Conservation (phyloP, 2,888 invertebrate species). For the Anticlea derivata region DNA sequence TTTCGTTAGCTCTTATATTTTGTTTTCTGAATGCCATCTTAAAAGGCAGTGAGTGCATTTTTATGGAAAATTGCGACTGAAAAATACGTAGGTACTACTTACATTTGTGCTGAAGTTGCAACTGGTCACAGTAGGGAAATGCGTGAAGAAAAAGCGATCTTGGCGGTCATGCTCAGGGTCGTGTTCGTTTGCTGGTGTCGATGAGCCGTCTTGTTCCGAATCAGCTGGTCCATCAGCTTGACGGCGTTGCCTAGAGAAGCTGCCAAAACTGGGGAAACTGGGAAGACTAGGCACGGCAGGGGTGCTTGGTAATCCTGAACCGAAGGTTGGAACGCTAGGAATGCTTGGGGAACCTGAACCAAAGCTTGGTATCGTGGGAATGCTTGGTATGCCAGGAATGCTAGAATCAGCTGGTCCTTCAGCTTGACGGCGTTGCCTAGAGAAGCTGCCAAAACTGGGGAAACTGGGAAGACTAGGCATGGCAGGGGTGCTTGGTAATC, state of each 20-base stretch:
- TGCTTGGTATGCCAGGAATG: slow-evolving; percentile 2
- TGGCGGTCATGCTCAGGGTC: slow-evolving; percentile 20
- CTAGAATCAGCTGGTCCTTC: background rate
- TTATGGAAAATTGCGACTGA: too few species aligned
- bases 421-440: slow-evolving; percentile 7
- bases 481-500: slow-evolving; percentile 1
- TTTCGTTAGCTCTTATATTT: too few species aligned
- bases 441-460: background rate
- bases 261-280: slow-evolving; percentile 1
- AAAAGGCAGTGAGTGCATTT: too few species aligned
- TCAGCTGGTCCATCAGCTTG: background rate
- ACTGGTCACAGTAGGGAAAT: slow-evolving; percentile 24
- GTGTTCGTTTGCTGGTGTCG: slow-evolving; percentile 3
- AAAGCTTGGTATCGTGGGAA: slow-evolving; percentile 4
- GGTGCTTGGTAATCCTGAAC: slow-evolving; percentile 10
- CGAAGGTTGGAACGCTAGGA: slow-evolving; percentile 8
- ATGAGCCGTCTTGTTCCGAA: slow-evolving; percentile 12
- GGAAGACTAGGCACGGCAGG: background rate
- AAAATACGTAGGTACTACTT: too few species aligned
- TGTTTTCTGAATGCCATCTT: too few species aligned
- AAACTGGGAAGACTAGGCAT: slow-evolving; percentile 1
- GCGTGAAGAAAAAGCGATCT: slow-evolving; percentile 28
- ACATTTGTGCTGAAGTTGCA: slow-evolving; percentile 40
- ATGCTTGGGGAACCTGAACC: slow-evolving; percentile 4
- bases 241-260: slow-evolving; percentile 4